Percentiles rank a stretch among this genome's conserved stretches.
Conservation (phyloP, 1,140 invertebrate genomes). For the Drosophila arizonae region DNA sequence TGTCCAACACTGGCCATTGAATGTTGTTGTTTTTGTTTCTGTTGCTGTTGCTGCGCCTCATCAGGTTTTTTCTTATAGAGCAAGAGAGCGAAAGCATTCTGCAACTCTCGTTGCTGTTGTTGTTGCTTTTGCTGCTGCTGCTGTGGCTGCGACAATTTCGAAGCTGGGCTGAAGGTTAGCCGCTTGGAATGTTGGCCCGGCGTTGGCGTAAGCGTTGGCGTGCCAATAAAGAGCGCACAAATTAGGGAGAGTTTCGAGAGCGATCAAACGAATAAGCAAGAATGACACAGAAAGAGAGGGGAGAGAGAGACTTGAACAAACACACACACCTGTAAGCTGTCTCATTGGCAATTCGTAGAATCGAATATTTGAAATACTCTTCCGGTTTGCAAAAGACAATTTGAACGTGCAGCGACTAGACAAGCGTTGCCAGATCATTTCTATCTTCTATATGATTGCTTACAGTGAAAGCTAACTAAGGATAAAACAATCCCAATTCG, state of each 20-base stretch:
- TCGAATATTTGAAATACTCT: conserved; percentile 29
- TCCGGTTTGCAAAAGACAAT: conserved; percentile 25
- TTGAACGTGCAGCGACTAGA: conserved; percentile 15
- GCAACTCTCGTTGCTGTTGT: conserved; percentile 17
- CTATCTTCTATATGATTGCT: not conserved
- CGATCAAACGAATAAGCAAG: not conserved
- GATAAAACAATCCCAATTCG: too few relatives aligned
- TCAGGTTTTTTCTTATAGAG: conserved; percentile 20
- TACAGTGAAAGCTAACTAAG: not conserved
- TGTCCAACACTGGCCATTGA: conserved; percentile 35
- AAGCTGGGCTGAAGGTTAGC: conserved; percentile 45
- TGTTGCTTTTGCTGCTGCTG: conserved; percentile 22
- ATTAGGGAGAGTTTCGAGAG: not conserved
- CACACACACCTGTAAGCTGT: conserved; percentile 7
- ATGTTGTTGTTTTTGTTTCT: conserved; percentile 2
- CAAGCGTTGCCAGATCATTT: not conserved
- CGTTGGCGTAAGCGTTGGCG: conserved; percentile 30
- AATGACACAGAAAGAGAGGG: not conserved
- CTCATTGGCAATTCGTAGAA: conserved; percentile 35
- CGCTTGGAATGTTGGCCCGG: conserved; percentile 48
- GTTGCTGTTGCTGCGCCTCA: conserved; percentile 20
- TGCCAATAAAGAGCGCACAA: conserved; percentile 10
- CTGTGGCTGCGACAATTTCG: conserved; percentile 40
- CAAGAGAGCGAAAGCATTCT: conserved; percentile 22
- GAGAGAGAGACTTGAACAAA: not conserved